Percentiles rank a stretch among this genome's conserved stretches.
These are phyloP conservation scores for Cydia strobilella DNA, from an alignment of 1,140 invertebrate species.

Conservation along the genomic window DNA sequence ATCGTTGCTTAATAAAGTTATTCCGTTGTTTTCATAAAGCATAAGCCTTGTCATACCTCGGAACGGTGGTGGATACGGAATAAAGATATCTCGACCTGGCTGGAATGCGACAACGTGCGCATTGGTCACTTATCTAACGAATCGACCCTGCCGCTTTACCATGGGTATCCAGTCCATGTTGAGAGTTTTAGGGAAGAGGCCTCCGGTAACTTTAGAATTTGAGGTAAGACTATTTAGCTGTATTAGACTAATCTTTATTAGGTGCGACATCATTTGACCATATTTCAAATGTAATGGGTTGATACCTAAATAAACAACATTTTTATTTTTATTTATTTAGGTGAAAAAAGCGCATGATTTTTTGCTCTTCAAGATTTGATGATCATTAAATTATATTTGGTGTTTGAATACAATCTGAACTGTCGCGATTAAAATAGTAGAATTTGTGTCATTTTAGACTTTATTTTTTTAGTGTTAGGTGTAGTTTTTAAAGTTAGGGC, in stretches of 20 bases:
- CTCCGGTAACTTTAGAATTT: slow-evolving; percentile 80
- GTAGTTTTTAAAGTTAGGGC: no score
- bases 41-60: slow-evolving; percentile 82
- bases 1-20: no score
- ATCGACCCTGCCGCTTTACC: slow-evolving; percentile 82
- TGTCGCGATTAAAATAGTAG: no score
- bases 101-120: slow-evolving; percentile 80
- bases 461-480: no score
- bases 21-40: slow-evolving; percentile 56
- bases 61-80: slow-evolving; percentile 82
- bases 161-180: slow-evolving; percentile 83
- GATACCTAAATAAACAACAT: no score
- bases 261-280: not conserved
- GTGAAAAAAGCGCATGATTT: no score
- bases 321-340: no score
- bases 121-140: slow-evolving; percentile 80
- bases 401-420: no score
- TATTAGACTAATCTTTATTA: not conserved
- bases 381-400: no score
- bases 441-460: no score
- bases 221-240: slow-evolving; percentile 81
- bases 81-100: slow-evolving; percentile 80
- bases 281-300: no score
- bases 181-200: slow-evolving; percentile 82
- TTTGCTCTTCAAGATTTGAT: no score